Conservation (phyloP, 2,888 invertebrate genomes). For the Torymus auratus region DNA sequence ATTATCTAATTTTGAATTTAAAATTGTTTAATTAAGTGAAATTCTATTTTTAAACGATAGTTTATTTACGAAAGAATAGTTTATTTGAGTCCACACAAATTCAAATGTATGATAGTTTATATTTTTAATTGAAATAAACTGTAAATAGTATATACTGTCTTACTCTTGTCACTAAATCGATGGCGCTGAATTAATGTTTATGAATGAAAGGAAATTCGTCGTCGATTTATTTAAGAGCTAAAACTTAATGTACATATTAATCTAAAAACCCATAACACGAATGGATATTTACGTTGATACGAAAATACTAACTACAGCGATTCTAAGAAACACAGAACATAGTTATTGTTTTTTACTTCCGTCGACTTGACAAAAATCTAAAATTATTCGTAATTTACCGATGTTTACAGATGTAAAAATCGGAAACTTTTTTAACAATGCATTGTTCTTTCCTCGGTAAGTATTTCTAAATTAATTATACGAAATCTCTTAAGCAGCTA, state of each 20-base stretch:
- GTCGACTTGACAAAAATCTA: conserved; percentile 57
- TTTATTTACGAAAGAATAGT: not conserved
- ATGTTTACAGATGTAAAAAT: conserved; percentile 37
- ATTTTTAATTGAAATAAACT: conserved; percentile 30
- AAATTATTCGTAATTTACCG: conserved; percentile 35
- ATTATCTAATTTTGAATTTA: conserved; percentile 7
- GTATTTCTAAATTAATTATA: conserved; percentile 57
- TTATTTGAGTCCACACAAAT: not conserved
- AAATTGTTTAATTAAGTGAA: not conserved
- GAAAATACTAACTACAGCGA: conserved; percentile 35
- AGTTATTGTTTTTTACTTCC: conserved; percentile 56
- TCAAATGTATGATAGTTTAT: conserved; percentile 16
- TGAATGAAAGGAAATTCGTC: conserved; percentile 43
- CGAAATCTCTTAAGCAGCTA: conserved; percentile 53
- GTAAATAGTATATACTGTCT: conserved; percentile 50
- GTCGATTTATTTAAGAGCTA: conserved; percentile 43
- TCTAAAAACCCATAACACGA: conserved; percentile 15
- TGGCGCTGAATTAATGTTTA: conserved; percentile 51
- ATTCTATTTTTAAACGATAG: conserved; percentile 8
- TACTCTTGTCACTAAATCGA: conserved; percentile 43
- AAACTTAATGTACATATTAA: conserved; percentile 54
- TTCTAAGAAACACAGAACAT: conserved; percentile 29
- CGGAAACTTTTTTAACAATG: conserved; percentile 39
- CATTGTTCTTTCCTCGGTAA: conserved; percentile 52
- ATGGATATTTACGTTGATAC: conserved; percentile 30